Evolutionary conservation across 1,140 invertebrate species (phyloP), one percentile per base, ranked within the genome.

Genomic region (Papilio glaucus): DNA sequence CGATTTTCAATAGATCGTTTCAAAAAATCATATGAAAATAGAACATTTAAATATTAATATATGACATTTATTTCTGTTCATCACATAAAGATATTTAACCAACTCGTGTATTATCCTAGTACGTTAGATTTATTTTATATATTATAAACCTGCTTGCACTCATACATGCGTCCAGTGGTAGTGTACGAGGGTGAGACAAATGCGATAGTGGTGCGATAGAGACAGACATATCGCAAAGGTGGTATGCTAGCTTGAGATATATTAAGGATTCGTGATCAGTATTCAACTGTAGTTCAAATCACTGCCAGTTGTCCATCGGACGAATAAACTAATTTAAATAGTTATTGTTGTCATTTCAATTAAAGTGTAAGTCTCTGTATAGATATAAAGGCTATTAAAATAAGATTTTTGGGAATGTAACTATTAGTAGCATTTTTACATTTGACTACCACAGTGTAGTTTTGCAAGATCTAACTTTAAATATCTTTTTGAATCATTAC

Each of bases 301-400:
- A 57, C 49, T 57, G 49, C 49, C 49, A 57, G 2, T 57, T 18
- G 49, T 57, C 49, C 49, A 24, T 53, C 18, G 49, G 21, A 49
- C 1, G 9, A n/a, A n/a, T n/a, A n/a, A n/a, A n/a, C n/a, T n/a
- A n/a, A n/a, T n/a, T 33, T 3, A 33, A 33, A 33, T 33, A 33
- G 29, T 33, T 3, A 33, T 33, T 33, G 29, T 3, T 3, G 29
- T 33, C 29, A 21, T 53, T 21, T 10, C 18, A 53, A 53, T 24
- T 53, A 24, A 9, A 21, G 21, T 24, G 45, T 53, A 53, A 18
- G 42, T 42, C 18, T 49, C 15, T 49, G 1, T n/a, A 53, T 53
- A 53, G 12, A 53, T n/a, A n/a, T n/a, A 53, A 53, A 53, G 21
- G 18, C 9, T 53, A 21, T 53, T 53, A 53, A 1, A 12, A 10